Evolutionary conservation across 2,113 vertebrate genomes (phyloP), one percentile per base, ranked within the genome.

Genomic region (Tetrao urogallus): DNA sequence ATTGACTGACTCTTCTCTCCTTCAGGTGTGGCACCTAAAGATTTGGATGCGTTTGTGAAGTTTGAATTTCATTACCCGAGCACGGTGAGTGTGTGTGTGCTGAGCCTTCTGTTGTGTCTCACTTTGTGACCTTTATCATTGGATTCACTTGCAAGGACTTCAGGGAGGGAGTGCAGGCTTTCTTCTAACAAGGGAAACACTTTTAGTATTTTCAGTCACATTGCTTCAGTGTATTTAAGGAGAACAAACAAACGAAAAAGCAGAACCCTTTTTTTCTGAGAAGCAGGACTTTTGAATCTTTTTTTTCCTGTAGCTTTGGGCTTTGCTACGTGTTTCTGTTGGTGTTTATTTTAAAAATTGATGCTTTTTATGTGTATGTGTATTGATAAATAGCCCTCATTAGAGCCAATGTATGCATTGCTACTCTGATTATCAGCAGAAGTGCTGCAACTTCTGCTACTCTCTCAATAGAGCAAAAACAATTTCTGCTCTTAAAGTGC

Each of bases 41-140:
- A 99, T 84, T 96, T 99, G 93, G 98, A 99, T 83, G 98, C 99
- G 0, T 99, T 98, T 95, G 97, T 99, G 54, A 99, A 98, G 96
- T 99, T 99, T 96, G 99, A 99, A 78, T 99, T 99, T 92, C 99
- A 98, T 13, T 99, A 99, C 91, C 99, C 99, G 1, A 99, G 98
- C 83, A 87, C 98, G 94, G 99, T 99, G 94, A 99, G 98, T 97
- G 30, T 22, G 40, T 81, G 43, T 81, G 73, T 79, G 2, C 65
- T 86, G 66, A 50, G 57, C 72, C 64, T 81, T 71, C 32, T 79
- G n/a, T 42, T 79, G n/a, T 42, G 38, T 58, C 56, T 76, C 30
- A 27, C 4, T 9, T 48, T 71, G n/a, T 66, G 15, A 19, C 40
- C 15, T 2, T 57, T 83, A 14, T 36, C n/a, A 8, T 36, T 95